Evolutionary conservation across 2,888 invertebrate genomes (phyloP).

Genomic region (Trissolcus brochymenae): DNA sequence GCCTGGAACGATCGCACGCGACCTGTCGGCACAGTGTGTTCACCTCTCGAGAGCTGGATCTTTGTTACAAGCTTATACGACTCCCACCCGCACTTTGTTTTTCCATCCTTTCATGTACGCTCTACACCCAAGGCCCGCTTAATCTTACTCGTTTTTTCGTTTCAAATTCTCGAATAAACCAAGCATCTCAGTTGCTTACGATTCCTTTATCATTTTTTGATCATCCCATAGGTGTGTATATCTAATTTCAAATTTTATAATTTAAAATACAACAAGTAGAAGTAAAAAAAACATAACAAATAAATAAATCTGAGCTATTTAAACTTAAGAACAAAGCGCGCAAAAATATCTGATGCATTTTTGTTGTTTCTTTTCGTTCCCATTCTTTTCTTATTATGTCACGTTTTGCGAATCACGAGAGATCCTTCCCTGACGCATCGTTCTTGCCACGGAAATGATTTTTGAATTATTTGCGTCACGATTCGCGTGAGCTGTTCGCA

Average conservation of each 20-base stretch:
- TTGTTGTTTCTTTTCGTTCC: conserved; percentile 1
- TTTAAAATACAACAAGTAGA: too few species aligned
- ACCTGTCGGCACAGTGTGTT: conserved; percentile 48
- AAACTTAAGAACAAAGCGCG: too few species aligned
- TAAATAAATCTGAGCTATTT: too few species aligned
- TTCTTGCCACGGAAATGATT: conserved; percentile 45
- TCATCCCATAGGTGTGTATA: too few species aligned
- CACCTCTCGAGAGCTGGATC: conserved; percentile 41
- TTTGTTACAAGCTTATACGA: conserved; percentile 43
- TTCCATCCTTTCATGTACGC: conserved; percentile 1
- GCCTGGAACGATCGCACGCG: conserved; percentile 34
- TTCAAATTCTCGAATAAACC: neutral
- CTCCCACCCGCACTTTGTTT: conserved; percentile 19
- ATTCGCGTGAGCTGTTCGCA: conserved; percentile 37
- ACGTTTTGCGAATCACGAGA: conserved; percentile 37
- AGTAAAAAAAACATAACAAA: too few species aligned
- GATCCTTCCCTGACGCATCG: conserved; percentile 27
- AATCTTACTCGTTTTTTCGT: conserved; percentile 6
- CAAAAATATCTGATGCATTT: too few species aligned
- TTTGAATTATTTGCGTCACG: conserved; percentile 54
- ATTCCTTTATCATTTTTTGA: too few species aligned
- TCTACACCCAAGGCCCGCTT: neutral
- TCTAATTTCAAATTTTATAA: too few species aligned
- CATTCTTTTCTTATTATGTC: conserved; percentile 16
- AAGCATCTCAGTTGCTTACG: neutral